Percentiles rank a stretch among this genome's conserved stretches.
These are phyloP conservation scores for Monochamus alternatus DNA, from an alignment of 2,888 invertebrate genomes.

Conservation along the genomic window DNA sequence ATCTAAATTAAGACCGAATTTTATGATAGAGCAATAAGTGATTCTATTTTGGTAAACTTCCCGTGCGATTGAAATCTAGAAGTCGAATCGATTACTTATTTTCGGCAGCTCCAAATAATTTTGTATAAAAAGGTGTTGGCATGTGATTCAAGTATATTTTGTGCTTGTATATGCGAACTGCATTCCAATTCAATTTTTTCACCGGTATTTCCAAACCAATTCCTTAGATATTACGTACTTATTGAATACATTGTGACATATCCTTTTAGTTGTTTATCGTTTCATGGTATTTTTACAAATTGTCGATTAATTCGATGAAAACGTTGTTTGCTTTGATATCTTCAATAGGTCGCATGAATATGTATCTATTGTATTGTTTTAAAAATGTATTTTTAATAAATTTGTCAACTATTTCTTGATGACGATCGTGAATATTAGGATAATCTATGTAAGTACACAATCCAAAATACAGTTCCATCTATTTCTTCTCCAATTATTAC, in stretches of 20 bases:
- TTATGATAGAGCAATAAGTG: neutral
- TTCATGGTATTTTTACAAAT: neutral
- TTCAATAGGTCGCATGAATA: no score
- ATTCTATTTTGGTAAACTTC: neutral
- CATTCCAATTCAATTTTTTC: neutral
- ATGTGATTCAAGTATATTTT: neutral
- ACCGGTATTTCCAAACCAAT: neutral
- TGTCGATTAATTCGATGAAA: no score
- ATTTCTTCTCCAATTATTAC: no score
- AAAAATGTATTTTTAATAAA: no score
- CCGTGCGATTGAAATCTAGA: no score
- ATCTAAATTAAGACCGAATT: neutral
- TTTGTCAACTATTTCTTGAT: no score
- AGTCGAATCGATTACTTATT: neutral
- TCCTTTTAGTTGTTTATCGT: conserved; percentile 16
- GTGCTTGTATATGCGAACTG: neutral
- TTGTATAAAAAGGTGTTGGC: neutral
- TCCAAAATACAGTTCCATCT: no score
- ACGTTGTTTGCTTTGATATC: no score
- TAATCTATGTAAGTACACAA: no score
- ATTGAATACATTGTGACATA: conserved; percentile 14
- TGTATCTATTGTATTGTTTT: no score
- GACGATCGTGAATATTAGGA: no score
- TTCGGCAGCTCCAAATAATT: neutral
- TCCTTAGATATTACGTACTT: conserved; percentile 9